phyloP scores from a whole-genome alignment of 1,140 invertebrate genomes.

The Dendroctonus valens region DNA sequence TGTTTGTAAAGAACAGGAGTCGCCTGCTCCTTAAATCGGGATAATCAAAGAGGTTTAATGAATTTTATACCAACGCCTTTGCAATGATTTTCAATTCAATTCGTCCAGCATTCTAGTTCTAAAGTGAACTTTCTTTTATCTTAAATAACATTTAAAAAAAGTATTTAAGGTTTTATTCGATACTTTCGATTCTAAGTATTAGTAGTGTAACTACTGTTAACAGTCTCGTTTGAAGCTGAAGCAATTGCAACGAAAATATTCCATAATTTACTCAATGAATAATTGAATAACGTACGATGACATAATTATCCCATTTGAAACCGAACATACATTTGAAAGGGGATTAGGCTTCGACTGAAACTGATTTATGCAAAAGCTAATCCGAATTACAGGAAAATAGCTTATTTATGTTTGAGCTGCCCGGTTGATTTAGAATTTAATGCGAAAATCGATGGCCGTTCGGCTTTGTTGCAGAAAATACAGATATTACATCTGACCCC shows the following conservation, averaged over 20 bases:
- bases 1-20: constrained; percentile 7
- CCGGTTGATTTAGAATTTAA: constrained; percentile 18
- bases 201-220: too few species aligned
- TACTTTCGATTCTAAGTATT: too few species aligned
- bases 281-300: too few species aligned
- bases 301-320: constrained; percentile 5
- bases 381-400: constrained; percentile 18
- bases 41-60: constrained; percentile 18
- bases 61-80: background rate
- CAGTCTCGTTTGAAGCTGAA: too few species aligned
- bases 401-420: constrained; percentile 23
- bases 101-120: too few species aligned
- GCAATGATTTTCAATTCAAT: too few species aligned
- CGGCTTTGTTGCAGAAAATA: constrained; percentile 15
- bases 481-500: constrained; percentile 18
- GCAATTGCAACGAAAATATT: too few species aligned
- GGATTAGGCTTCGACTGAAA: constrained; percentile 6
- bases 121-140: too few species aligned
- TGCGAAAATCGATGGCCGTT: constrained; percentile 16
- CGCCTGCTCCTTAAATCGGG: constrained; percentile 3
- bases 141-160: too few species aligned
- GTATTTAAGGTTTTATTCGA: too few species aligned
- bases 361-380: constrained; percentile 18
- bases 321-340: constrained; percentile 10
- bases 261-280: too few species aligned